Evolutionary conservation across 2,113 vertebrate genomes (phyloP).

Genomic region (Hemiscyllium ocellatum): DNA sequence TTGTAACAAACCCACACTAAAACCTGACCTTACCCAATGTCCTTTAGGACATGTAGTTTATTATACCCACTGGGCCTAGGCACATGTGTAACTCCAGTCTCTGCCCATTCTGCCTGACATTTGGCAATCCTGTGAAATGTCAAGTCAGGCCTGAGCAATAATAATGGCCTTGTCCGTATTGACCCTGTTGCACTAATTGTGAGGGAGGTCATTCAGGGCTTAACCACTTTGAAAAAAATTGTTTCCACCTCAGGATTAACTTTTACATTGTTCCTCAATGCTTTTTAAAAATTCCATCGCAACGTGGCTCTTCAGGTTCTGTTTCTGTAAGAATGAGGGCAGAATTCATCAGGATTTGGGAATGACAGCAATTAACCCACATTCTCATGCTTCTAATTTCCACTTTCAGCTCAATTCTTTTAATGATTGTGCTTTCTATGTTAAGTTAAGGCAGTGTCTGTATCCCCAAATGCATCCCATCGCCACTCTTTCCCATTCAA

Average conservation of each 20-base stretch:
- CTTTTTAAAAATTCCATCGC: too few relatives aligned
- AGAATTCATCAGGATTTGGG: neutral
- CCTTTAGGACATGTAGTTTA: neutral
- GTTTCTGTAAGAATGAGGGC: neutral
- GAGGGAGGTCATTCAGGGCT: neutral
- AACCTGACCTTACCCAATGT: neutral
- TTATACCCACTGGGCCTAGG: neutral
- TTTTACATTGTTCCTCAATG: neutral
- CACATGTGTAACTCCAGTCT: neutral
- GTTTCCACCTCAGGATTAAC: neutral
- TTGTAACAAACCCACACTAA: neutral
- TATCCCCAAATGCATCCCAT: conserved; percentile 14
- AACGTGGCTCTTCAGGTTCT: neutral
- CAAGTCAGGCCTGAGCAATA: neutral
- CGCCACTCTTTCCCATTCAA: neutral
- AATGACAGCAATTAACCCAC: conserved; percentile 15
- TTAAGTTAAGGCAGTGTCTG: conserved; percentile 3
- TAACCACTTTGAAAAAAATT: neutral
- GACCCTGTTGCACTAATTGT: neutral
- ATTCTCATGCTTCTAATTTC: conserved; percentile 29
- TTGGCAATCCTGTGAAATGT: neutral
- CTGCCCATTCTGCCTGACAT: too few relatives aligned
- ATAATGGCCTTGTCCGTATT: neutral
- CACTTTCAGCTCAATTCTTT: conserved; percentile 18
- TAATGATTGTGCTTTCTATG: conserved; percentile 23